phyloP scores from a whole-genome alignment of 2,888 invertebrate species.

The Erebia aethiops region DNA sequence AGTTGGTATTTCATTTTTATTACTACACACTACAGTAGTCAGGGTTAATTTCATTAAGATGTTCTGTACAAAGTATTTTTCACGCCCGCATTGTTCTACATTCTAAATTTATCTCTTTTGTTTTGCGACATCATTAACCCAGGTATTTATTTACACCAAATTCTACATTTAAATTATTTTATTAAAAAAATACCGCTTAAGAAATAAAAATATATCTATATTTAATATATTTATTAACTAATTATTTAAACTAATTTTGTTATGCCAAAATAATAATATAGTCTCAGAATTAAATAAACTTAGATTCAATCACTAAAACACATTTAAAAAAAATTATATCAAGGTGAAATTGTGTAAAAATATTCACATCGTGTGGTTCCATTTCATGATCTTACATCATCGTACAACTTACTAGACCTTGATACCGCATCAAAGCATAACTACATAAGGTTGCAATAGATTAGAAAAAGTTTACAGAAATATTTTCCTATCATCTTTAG shows the following conservation, averaged over 20 bases:
- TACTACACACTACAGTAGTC: neutral
- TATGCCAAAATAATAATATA: no score
- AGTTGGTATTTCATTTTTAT: neutral
- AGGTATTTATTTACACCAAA: neutral
- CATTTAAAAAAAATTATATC: neutral
- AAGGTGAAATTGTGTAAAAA: neutral
- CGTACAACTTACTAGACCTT: neutral
- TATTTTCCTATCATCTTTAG: slow-evolving; percentile 41
- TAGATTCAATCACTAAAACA: neutral
- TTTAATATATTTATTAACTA: neutral
- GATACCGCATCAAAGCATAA: neutral
- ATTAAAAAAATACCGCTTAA: neutral
- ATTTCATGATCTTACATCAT: slow-evolving; percentile 16
- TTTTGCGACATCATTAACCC: neutral
- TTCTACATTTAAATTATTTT: no score
- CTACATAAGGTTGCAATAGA: slow-evolving; percentile 58
- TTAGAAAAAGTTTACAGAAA: slow-evolving; percentile 38
- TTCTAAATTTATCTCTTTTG: slow-evolving; percentile 13
- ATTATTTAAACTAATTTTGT: neutral
- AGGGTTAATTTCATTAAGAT: slow-evolving; percentile 28
- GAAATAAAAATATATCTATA: neutral
- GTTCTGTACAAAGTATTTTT: slow-evolving; percentile 29
- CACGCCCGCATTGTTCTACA: slow-evolving; percentile 20
- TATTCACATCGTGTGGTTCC: slow-evolving; percentile 24
- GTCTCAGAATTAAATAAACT: neutral